A percentile compares a stretch with the other conserved stretches of the same genome.
phyloP scores from a whole-genome alignment of 2,797 vertebrate genomes.

The Lacerta agilis region DNA sequence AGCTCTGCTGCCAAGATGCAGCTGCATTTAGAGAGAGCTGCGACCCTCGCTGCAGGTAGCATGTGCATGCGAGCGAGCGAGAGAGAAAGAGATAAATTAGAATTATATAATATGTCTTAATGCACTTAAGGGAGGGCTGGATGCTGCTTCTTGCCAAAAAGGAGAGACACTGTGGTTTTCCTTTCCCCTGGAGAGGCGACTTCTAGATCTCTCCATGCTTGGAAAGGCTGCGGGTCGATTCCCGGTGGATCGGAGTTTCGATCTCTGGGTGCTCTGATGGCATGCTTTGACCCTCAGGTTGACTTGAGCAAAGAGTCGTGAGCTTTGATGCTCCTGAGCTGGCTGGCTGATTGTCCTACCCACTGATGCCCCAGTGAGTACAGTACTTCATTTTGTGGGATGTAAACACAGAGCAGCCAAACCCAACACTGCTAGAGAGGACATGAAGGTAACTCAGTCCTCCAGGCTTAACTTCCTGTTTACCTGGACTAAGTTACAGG shows the following conservation, averaged over 20 bases:
- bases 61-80: neutral
- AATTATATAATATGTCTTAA: slow-evolving; percentile 5
- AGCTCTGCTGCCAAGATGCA: neutral
- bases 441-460: too few species aligned
- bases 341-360: slow-evolving; percentile 5
- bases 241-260: neutral
- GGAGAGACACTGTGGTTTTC: neutral
- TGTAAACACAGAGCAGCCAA: too few species aligned
- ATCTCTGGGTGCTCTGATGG: neutral
- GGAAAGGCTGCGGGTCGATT: neutral
- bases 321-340: neutral
- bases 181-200: neutral
- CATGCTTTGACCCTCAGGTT: neutral
- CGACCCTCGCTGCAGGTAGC: neutral
- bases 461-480: too few species aligned
- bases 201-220: neutral
- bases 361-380: neutral
- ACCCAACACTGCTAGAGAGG: too few species aligned
- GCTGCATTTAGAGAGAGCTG: neutral
- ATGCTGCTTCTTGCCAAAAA: neutral
- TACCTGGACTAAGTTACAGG: too few species aligned
- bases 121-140: neutral
- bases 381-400: too few species aligned
- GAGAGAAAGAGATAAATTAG: neutral
- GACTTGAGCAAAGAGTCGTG: neutral